Percentiles rank a stretch among this genome's conserved stretches.
Evolutionary conservation across 30 jellyfish, hydroid and myxozoan species (phyloP).

Genomic region (Nemopilema nomurai): DNA sequence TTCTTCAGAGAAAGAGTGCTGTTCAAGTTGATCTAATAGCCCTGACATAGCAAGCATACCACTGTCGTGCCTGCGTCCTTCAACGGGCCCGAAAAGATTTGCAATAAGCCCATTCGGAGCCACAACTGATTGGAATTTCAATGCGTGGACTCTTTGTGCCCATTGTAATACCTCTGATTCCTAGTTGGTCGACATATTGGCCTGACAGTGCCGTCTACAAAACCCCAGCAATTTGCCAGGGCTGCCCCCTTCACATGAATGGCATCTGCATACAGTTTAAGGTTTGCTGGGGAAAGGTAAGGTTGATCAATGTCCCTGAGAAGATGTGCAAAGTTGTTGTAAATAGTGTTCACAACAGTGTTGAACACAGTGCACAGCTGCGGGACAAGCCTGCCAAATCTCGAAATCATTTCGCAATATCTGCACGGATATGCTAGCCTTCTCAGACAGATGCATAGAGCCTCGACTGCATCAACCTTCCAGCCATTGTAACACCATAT

Average conservation of each 20-base stretch:
- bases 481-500: no score
- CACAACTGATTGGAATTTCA: slow-evolving; percentile 54
- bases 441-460: no score
- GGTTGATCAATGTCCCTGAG: slow-evolving; percentile 13
- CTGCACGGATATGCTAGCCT: no score
- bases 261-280: no score
- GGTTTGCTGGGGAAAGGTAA: no score
- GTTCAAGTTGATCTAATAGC: not conserved
- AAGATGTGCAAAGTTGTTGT: slow-evolving; percentile 24
- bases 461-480: no score
- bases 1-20: not conserved
- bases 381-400: no score
- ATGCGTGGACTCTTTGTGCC: slow-evolving; percentile 75
- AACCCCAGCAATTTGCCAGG: slow-evolving; percentile 8
- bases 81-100: slow-evolving; percentile 53
- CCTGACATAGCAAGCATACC: slow-evolving; percentile 35
- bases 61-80: slow-evolving; percentile 8
- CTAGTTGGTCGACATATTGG: slow-evolving; percentile 58
- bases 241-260: no score
- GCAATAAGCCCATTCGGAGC: slow-evolving; percentile 70
- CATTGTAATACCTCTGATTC: slow-evolving; percentile 52
- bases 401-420: no score
- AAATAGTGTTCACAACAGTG: no score
- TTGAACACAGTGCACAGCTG: no score
- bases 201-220: no score